These are phyloP conservation scores for Sula dactylatra DNA, from an alignment of 2,113 vertebrate species.

Conservation along the genomic window DNA sequence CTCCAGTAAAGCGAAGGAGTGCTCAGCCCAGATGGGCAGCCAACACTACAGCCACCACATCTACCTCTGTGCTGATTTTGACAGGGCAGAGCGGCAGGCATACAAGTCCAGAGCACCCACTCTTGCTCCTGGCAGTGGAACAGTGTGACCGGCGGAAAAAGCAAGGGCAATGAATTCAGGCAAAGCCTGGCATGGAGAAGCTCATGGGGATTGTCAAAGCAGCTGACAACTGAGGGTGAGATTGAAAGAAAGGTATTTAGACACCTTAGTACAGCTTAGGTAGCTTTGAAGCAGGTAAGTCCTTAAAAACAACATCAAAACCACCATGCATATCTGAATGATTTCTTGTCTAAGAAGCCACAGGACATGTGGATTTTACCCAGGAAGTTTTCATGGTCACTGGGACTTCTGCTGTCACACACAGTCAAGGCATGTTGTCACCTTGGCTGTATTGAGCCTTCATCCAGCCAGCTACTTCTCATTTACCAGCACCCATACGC, in stretches of 20 bases:
- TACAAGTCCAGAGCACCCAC: background rate
- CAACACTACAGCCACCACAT: background rate
- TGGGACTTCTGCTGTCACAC: background rate
- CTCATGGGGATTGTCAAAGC: background rate
- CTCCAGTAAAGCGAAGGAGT: background rate
- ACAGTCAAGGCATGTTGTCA: background rate
- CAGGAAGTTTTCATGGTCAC: background rate
- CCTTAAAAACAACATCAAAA: background rate
- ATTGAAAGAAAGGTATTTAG: background rate
- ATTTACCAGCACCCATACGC: background rate
- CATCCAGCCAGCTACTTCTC: background rate
- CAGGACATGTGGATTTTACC: background rate
- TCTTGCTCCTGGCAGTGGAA: background rate
- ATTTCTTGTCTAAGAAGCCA: background rate
- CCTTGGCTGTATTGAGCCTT: background rate
- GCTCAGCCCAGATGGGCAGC: background rate
- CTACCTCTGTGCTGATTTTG: background rate
- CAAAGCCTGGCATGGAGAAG: background rate
- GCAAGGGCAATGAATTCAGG: background rate
- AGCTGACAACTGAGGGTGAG: background rate
- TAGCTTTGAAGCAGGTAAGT: background rate
- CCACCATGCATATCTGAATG: background rate
- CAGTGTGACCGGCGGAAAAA: background rate
- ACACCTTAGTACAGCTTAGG: background rate
- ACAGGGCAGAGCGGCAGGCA: too few species aligned